These are phyloP conservation scores for Iphiclides podalirius DNA, from an alignment of 2,888 invertebrate genomes.

Conservation along the genomic window DNA sequence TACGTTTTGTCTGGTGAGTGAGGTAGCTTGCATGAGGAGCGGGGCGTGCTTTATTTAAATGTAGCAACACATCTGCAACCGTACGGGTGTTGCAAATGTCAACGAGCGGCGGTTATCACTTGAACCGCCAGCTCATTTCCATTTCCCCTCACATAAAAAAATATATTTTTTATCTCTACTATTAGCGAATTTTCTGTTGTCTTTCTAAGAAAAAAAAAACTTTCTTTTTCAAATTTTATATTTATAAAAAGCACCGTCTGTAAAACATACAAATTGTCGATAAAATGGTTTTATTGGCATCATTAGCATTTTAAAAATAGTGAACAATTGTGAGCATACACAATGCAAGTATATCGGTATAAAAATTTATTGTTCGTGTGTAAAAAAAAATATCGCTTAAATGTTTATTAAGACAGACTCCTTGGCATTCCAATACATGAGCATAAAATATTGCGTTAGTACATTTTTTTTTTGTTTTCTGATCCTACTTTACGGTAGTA, in stretches of 20 bases:
- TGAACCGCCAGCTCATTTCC: no score
- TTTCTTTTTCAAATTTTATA: slow-evolving; percentile 51
- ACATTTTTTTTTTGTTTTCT: slow-evolving; percentile 28
- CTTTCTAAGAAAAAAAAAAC: slow-evolving; percentile 31
- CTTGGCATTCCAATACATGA: slow-evolving; percentile 45
- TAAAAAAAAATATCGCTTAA: slow-evolving; percentile 30
- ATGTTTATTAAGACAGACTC: slow-evolving; percentile 27
- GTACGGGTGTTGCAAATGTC: no score
- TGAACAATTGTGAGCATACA: slow-evolving; percentile 49
- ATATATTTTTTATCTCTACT: no score
- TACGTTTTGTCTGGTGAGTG: no score
- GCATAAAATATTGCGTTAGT: slow-evolving; percentile 52
- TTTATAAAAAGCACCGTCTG: slow-evolving; percentile 79
- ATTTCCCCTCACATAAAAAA: no score
- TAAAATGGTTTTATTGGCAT: slow-evolving; percentile 67
- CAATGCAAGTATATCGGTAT: slow-evolving; percentile 54
- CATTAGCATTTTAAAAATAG: slow-evolving; percentile 65
- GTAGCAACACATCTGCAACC: no score
- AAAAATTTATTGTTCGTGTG: slow-evolving; percentile 55
- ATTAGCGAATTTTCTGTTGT: no score
- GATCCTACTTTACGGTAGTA: slow-evolving; percentile 2
- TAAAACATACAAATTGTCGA: slow-evolving; percentile 75
- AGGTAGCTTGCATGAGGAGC: no score
- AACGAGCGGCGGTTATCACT: no score
- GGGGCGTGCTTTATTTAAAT: no score